Base-by-base conservation (phyloP, 1,140 invertebrate genomes). In the Pseudachorutes palmiensis region DNA sequence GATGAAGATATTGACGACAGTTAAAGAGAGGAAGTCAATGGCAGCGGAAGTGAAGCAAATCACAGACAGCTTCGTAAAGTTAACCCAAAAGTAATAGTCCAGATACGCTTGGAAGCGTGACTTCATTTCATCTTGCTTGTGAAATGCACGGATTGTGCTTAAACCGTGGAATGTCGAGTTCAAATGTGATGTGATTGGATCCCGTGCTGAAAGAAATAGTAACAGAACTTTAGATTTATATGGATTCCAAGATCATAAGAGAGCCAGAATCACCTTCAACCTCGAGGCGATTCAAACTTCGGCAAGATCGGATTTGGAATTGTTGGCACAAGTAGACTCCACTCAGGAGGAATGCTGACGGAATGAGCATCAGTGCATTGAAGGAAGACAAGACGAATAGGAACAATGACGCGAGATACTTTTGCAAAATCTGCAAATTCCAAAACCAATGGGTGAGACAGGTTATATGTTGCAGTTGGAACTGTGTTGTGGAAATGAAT, bases 141-240 rank as follows among this genome's bases (percentile, higher is more conserved):
- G 77, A 74, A 84, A 88, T 1, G 86, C 84, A 72, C 85, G 82
- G 65, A 89, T 87, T 2, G 84, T 86, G 63, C 78, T 76, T 1
- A 88, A 76, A 59, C 88, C 88, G 66, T 84, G 81, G 0, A 88
- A 76, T 3, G 85, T 83, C 0, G 84, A 80, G 24, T 81, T 80
- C 3, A 89, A 77, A 75, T 85, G 86, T 73, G 84, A 85, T 68
- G 85, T 83, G 24, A 88, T 77, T 1, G 87, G 86, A 1, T 86
- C 85, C 29, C 83, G 78, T 1, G 84, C 67, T 73, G 33, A 22
- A 59, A 55, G n/a, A 45, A 61, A 67, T 26, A 79, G 79, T 41
- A 74, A 0, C 64, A 79, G 77, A 59, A 59, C 51, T 55, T 22
- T 62, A 66, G 70, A 62, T 66, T 62, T 16, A 55, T 14, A 26